These are phyloP conservation scores for Struthio camelus DNA, from an alignment of 2,113 vertebrate species.

Conservation along the genomic window DNA sequence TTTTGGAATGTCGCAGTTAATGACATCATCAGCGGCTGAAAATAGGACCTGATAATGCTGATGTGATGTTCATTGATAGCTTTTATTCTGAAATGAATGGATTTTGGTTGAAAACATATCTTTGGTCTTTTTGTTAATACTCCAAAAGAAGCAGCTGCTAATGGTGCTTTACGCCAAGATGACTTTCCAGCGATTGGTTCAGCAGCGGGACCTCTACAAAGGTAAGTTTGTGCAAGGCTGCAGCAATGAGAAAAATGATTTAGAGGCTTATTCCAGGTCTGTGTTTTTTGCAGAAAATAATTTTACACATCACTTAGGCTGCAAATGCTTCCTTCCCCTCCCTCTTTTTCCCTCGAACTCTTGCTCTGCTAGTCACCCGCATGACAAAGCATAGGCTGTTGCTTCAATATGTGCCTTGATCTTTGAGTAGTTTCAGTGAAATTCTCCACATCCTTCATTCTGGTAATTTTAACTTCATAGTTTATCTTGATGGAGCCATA, in stretches of 20 bases:
- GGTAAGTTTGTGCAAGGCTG: constrained; percentile 64
- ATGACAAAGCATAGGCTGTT: rapidly evolving
- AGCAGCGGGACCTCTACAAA: constrained; percentile 47
- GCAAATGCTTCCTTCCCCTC: neutral
- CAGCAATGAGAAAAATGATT: neutral
- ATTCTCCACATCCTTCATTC: neutral
- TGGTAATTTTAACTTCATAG: neutral
- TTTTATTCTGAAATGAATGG: neutral
- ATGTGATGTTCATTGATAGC: neutral
- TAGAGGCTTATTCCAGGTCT: neutral
- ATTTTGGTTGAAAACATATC: neutral
- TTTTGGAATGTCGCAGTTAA: neutral
- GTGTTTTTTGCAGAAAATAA: neutral
- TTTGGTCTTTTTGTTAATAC: constrained; percentile 34
- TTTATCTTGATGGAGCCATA: neutral
- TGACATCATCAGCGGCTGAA: constrained; percentile 2
- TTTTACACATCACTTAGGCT: neutral
- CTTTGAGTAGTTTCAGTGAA: neutral
- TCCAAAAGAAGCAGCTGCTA: constrained; percentile 75
- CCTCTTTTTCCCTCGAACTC: neutral
- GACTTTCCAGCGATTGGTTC: constrained; percentile 80
- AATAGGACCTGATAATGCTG: neutral
- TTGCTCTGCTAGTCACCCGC: neutral
- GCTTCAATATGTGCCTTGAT: neutral
- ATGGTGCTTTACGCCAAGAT: constrained; percentile 74